Conservation (phyloP, 1,140 invertebrate species). For the Anastrepha ludens region DNA sequence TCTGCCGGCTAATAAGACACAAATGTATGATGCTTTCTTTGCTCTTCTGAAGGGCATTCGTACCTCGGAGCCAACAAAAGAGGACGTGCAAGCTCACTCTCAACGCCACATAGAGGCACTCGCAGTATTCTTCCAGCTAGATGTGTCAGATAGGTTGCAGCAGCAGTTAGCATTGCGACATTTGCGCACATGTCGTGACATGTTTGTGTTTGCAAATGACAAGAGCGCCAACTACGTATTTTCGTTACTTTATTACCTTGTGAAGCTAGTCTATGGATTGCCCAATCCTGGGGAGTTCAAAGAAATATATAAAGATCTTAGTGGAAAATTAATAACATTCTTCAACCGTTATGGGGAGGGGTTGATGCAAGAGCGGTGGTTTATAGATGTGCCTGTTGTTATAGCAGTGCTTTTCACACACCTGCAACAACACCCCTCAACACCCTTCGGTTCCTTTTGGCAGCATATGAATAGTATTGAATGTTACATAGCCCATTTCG, state of each 20-base stretch:
- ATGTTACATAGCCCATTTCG: conserved; percentile 42
- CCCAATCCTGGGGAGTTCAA: background rate
- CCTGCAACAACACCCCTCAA: conserved; percentile 1
- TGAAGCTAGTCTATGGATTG: conserved; percentile 46
- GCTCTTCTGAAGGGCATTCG: background rate
- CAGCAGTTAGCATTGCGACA: conserved; percentile 45
- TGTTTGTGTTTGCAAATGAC: conserved; percentile 4
- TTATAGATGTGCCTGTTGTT: conserved; percentile 24
- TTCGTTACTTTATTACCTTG: conserved; percentile 43
- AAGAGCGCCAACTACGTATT: conserved; percentile 43
- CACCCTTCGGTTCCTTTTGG: conserved; percentile 46
- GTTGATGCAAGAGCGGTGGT: conserved; percentile 52
- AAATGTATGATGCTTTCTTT: conserved; percentile 55
- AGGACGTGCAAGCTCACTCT: conserved; percentile 1
- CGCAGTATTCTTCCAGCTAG: conserved; percentile 27
- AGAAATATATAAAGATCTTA: conserved; percentile 1
- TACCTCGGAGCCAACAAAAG: background rate
- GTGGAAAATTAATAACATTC: conserved; percentile 34
- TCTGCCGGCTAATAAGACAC: background rate
- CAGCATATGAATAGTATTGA: conserved; percentile 48
- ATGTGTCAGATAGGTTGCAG: conserved; percentile 49
- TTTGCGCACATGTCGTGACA: conserved; percentile 12
- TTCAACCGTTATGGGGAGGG: conserved; percentile 33
- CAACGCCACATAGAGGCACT: conserved; percentile 50
- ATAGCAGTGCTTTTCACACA: conserved; percentile 28